Base-by-base conservation (phyloP, 1,140 invertebrate genomes). In the Nephila pilipes region DNA sequence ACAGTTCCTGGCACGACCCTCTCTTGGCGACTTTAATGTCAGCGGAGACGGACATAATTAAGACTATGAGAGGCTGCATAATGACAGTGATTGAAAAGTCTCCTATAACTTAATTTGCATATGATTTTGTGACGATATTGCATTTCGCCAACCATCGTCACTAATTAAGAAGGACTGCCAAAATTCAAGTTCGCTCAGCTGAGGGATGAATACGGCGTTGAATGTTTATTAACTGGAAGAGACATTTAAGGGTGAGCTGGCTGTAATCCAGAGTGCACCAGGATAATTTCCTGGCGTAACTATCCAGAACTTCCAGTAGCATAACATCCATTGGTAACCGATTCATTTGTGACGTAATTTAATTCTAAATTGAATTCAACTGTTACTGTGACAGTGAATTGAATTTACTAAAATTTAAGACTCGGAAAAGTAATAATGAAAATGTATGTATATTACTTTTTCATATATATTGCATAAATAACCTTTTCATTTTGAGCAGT, bases 51-150 rank as follows among this genome's bases (percentile, higher is more conserved):
- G 69, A 36, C 22, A 32, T 75, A 75, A 75, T 75, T 75, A 75
- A 75, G 69, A 20, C 29, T 75, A 20, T 36, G 22, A 25, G 25
- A 29, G 63, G 22, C 25, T 20, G 29, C 3, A 14, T 2, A 32
- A 75, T 75, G 69, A 75, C 69, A 75, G 69, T 75, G 69, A 75
- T 75, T 75, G 69, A 75, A 75, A 75, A 75, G 69, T 75, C 29
- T 75, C 32, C 29, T 20, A 36, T 75, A 75, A 32, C 69, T 32
- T 75, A 29, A 75, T 75, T 75, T 75, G 29, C 69, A 75, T 75
- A 29, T 75, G 69, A 75, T 32, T 75, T 75, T 20, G 69, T 36
- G 32, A 32, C 69, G 29, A 32, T 75, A 75, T 75, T 75, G 69
- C 25, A 75, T 75, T 36, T 75, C 69, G 29, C 69, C 69, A 32